Evolutionary conservation across 2,113 vertebrate species (phyloP).

Genomic region (Neolamprologus longior): DNA sequence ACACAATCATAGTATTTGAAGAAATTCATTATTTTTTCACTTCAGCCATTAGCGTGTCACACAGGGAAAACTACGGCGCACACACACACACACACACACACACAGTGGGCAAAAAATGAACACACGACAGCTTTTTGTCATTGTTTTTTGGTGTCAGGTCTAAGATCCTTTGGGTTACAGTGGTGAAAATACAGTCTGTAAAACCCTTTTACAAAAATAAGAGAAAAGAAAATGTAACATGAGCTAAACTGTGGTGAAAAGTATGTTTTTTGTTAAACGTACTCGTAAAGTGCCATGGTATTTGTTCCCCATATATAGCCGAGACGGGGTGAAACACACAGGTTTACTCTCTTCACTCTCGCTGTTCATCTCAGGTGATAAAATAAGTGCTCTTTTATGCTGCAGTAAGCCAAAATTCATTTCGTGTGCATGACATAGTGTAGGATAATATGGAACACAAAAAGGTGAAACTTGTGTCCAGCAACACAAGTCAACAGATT

Average conservation of each 20-base stretch:
- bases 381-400: conserved; percentile 34
- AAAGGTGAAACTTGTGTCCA: neutral
- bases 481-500: neutral
- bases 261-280: neutral
- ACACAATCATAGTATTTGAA: no score
- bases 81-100: neutral
- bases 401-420: neutral
- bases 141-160: neutral
- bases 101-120: neutral
- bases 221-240: neutral
- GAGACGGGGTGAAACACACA: neutral
- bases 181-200: neutral
- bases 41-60: no score
- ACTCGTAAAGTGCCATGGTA: neutral
- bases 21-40: no score
- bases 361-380: neutral
- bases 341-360: neutral
- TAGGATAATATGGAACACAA: neutral
- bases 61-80: no score
- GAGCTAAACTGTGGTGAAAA: neutral
- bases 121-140: neutral
- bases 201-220: neutral
- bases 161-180: neutral
- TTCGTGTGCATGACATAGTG: neutral
- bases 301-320: neutral